Conservation (phyloP, 2,888 invertebrate species). For the Sminthurinus aureus region DNA sequence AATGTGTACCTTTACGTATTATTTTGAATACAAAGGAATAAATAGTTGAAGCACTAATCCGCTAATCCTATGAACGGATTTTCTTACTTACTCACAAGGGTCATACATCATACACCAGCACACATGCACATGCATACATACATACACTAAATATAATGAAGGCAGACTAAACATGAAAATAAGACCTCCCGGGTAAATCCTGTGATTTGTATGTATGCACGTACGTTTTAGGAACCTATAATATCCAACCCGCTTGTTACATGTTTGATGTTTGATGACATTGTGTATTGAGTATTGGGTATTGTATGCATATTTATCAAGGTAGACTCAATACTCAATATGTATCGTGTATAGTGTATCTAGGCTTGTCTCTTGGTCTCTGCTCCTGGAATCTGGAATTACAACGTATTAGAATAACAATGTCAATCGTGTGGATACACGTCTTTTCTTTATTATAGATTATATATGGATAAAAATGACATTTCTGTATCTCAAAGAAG, state of each 20-base stretch:
- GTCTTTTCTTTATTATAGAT: background rate
- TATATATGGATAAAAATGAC: slow-evolving; percentile 3
- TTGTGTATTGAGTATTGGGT: too few relatives aligned
- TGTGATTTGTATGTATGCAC: background rate
- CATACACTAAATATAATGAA: slow-evolving; percentile 15
- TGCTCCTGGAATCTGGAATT: background rate
- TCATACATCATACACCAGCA: too few relatives aligned
- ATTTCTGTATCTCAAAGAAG: background rate
- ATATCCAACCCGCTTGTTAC: background rate
- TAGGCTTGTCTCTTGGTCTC: background rate
- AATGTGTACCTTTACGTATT: background rate
- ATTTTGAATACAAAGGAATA: slow-evolving; percentile 11
- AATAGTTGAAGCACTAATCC: slow-evolving; percentile 32
- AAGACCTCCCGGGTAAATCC: slow-evolving; percentile 39
- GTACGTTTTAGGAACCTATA: background rate
- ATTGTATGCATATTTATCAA: background rate
- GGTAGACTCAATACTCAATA: background rate
- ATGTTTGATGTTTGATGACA: too few relatives aligned
- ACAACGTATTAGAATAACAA: background rate
- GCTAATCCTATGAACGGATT: slow-evolving; percentile 41
- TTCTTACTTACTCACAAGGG: slow-evolving; percentile 16
- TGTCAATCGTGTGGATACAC: background rate
- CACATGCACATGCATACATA: too few relatives aligned
- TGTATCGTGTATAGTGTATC: background rate
- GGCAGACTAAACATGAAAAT: slow-evolving; percentile 20